Base-by-base conservation (phyloP, 2,113 vertebrate genomes). In the Tautogolabrus adspersus region DNA sequence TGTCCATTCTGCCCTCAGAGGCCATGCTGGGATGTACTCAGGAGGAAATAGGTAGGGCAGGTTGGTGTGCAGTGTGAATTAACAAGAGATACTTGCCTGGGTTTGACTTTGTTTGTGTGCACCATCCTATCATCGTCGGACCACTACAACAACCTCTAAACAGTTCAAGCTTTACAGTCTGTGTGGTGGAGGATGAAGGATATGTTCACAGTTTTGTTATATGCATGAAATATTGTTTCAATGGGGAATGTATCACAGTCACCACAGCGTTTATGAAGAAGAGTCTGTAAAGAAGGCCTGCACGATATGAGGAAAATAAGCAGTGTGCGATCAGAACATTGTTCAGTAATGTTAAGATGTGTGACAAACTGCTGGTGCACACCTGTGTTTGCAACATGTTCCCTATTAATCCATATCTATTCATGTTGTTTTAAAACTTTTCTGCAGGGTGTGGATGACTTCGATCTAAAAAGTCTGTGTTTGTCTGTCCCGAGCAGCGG, bases 11-110 rank as follows among this genome's bases (percentile, higher is more conserved):
- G 75, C 90, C 77, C 86, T 86, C 87, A 95, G 94, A 94, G 89
- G 81, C 49, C 82, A 91, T 56, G 88, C 87, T 95, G 90, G 94
- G 94, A 78, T 94, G 92, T 75, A 88, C 92, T 68, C 94, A 93
- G 72, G 92, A 94, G 63, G 92, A 94, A 81, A 90, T 94, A 70
- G 94, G 94, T 95, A 94, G 79, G 93, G 71, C 68, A 67, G 81
- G 84, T 83, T 81, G 80, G 86, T 87, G 85, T 93, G 93, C 72
- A 74, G 87, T 88, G 84, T 86, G 73, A 46, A 59, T 81, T 87
- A 70, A 78, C 61, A 30, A 15, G 11, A 66, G 15, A 71, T 77
- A 62, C 19, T 46, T 90, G 89, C 83, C 68, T 91, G 86, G 62
- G 5, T 87, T 77, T 84, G 64, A 56, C 8, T 69, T 83, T 86